phyloP scores from a whole-genome alignment of 2,113 vertebrate species.

The Eulemur macaco region DNA sequence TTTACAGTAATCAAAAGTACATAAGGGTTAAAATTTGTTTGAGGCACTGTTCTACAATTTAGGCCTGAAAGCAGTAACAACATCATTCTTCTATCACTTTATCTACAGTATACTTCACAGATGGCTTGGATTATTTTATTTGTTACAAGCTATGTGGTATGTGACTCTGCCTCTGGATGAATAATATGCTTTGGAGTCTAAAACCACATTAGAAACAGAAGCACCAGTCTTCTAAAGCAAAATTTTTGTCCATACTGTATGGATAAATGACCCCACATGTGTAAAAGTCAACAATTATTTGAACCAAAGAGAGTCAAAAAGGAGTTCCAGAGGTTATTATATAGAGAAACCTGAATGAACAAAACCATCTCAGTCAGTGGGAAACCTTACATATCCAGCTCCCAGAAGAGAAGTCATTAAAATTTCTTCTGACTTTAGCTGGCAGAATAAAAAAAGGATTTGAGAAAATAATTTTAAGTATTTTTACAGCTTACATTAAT shows the following conservation, averaged over 20 bases:
- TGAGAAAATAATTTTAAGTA: constrained; percentile 33
- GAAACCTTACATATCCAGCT: constrained; percentile 35
- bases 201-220: constrained; percentile 49
- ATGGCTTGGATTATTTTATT: constrained; percentile 37
- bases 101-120: not conserved
- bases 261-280: constrained; percentile 40
- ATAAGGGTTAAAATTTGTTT: not conserved
- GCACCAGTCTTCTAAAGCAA: not conserved
- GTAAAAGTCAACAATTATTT: constrained; percentile 30
- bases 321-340: not conserved
- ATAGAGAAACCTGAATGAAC: constrained; percentile 32
- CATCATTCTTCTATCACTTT: not conserved
- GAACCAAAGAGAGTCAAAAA: not conserved
- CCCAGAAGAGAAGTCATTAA: constrained; percentile 27
- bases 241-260: constrained; percentile 19
- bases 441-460: not conserved
- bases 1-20: not conserved
- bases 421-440: constrained; percentile 25
- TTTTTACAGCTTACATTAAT: constrained; percentile 37
- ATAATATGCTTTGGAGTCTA: constrained; percentile 15
- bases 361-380: not conserved
- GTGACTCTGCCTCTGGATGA: not conserved
- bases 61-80: not conserved
- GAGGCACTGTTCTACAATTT: not conserved
- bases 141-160: not conserved